phyloP scores from a whole-genome alignment of 2,888 invertebrate genomes.

The Bugula neritina region DNA sequence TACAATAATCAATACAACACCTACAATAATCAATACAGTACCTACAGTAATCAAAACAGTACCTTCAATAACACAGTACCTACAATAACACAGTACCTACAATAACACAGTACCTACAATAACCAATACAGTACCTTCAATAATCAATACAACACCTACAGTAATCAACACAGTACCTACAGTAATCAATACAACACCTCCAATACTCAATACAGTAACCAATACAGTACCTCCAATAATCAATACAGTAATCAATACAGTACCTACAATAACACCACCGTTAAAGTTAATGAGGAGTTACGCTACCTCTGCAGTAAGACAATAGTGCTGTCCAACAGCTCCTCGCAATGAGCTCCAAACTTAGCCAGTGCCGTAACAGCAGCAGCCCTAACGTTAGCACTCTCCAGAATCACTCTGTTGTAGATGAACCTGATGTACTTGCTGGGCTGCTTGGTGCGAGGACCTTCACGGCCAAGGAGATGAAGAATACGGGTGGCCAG shows the following conservation, averaged over 20 bases:
- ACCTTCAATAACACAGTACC: too few species aligned
- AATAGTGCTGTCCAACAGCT: conserved; percentile 76
- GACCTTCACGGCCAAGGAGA: conserved; percentile 91
- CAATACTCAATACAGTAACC: too few species aligned
- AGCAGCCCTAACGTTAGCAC: conserved; percentile 88
- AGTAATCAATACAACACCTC: too few species aligned
- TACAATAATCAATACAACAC: too few species aligned
- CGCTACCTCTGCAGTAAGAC: conserved; percentile 58
- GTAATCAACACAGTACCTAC: too few species aligned
- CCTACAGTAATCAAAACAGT: too few species aligned
- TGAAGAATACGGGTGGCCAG: conserved; percentile 93
- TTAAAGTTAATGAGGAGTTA: too few species aligned
- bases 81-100: too few species aligned
- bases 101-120: conserved; percentile 61
- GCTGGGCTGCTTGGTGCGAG: conserved; percentile 87
- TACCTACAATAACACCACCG: too few species aligned
- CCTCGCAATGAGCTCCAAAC: conserved; percentile 91
- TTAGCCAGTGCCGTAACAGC: conserved; percentile 96
- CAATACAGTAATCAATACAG: too few species aligned
- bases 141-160: too few species aligned
- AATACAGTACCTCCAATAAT: conserved; percentile 65
- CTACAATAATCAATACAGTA: too few species aligned
- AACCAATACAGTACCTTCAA: conserved; percentile 59
- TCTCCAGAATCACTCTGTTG: conserved; percentile 84
- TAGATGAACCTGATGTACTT: conserved; percentile 64